Evolutionary conservation across 2,113 vertebrate genomes (phyloP).

Genomic region (Hypocryptadius cinnamomeus): DNA sequence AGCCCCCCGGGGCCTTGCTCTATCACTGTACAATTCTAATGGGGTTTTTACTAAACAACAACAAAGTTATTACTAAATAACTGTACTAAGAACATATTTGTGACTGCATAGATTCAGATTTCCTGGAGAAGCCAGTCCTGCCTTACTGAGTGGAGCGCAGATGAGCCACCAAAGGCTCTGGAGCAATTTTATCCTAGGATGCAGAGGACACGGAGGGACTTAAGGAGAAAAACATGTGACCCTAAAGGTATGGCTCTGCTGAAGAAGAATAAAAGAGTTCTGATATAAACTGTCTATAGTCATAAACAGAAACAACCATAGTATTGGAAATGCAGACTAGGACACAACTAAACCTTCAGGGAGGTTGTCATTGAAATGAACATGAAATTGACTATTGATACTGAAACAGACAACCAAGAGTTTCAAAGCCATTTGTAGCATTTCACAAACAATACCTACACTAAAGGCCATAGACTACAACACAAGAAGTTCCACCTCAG

Average conservation of each 20-base stretch:
- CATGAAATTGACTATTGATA: not conserved
- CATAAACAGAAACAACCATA: not conserved
- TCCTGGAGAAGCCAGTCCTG: not conserved
- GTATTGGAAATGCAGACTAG: accelerated
- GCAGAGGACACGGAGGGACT: not conserved
- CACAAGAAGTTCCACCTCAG: not conserved
- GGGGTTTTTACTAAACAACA: not conserved
- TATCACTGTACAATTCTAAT: not conserved
- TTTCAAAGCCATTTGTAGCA: not conserved
- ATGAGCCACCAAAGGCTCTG: not conserved
- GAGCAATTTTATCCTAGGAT: not conserved
- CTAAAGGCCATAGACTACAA: not conserved
- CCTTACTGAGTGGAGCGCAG: accelerated
- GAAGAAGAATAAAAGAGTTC: not conserved
- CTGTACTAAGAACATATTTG: not conserved
- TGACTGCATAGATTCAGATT: not conserved
- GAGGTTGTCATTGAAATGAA: not conserved
- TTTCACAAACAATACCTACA: accelerated
- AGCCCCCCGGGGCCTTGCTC: not conserved
- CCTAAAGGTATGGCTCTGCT: not conserved
- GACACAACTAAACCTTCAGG: not conserved
- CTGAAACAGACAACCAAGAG: not conserved
- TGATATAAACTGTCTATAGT: not conserved
- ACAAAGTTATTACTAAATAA: not conserved
- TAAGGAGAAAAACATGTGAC: accelerated